Evolutionary conservation across 2,888 invertebrate genomes (phyloP).

Genomic region (Parochlus steinenii): DNA sequence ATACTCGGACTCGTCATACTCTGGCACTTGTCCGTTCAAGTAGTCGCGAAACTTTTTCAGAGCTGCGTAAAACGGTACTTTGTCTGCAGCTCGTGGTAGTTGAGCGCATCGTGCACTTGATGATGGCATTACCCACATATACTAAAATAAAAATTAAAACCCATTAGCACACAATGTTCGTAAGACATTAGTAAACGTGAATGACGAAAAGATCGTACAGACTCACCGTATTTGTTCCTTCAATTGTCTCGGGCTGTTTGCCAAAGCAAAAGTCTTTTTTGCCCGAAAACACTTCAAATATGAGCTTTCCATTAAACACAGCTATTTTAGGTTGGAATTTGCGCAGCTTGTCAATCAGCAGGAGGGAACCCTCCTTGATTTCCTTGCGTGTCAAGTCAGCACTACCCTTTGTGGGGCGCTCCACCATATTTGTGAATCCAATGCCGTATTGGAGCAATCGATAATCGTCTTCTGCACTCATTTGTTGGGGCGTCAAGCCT

Average conservation of each 20-base stretch:
- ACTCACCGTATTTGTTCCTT: constrained; percentile 86
- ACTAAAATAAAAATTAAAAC: constrained; percentile 39
- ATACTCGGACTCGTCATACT: constrained; percentile 74
- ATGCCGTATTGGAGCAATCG: constrained; percentile 86
- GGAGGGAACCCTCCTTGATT: constrained; percentile 83
- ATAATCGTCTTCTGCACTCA: constrained; percentile 93
- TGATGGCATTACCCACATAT: constrained; percentile 98
- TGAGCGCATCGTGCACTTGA: constrained; percentile 95
- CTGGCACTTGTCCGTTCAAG: constrained; percentile 69
- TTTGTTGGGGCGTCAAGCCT: constrained; percentile 84
- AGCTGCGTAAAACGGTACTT: constrained; percentile 93
- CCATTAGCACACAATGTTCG: not conserved
- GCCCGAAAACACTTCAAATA: constrained; percentile 93
- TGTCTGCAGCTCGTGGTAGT: constrained; percentile 91
- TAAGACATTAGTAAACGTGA: not conserved
- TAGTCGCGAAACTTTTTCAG: constrained; percentile 91
- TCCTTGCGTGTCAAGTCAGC: constrained; percentile 87
- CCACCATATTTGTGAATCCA: constrained; percentile 96
- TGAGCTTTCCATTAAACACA: constrained; percentile 96
- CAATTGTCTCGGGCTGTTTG: constrained; percentile 81
- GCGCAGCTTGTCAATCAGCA: constrained; percentile 75
- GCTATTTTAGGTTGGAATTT: constrained; percentile 91
- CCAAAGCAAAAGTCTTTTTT: constrained; percentile 96
- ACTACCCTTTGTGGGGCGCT: constrained; percentile 87
- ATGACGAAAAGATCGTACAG: too few species aligned